Evolutionary conservation across 2,888 invertebrate genomes (phyloP).

Genomic region (Dasysyrphus albostriatus): DNA sequence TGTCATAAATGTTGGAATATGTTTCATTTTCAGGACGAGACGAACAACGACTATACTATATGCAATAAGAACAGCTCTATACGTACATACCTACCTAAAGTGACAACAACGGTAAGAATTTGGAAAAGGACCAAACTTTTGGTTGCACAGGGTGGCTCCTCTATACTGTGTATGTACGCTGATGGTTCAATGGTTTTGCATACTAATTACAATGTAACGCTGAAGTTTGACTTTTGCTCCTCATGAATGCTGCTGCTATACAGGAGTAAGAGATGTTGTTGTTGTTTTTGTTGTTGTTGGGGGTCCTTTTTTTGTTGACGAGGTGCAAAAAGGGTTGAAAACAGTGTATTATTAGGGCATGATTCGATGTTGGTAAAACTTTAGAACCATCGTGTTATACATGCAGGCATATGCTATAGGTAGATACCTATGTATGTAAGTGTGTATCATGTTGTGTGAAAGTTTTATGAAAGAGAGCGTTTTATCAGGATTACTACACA

Average conservation of each 20-base stretch:
- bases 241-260: not conserved
- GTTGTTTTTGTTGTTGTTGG: too few species aligned
- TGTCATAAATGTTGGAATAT: conserved; percentile 70
- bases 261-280: not conserved
- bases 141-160: conserved; percentile 11
- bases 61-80: not conserved
- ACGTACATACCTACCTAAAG: too few species aligned
- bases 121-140: conserved; percentile 41
- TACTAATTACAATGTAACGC: conserved; percentile 65
- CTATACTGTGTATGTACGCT: not conserved
- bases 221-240: conserved; percentile 65
- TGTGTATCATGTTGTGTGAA: not conserved
- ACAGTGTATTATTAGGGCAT: conserved; percentile 44
- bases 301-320: not conserved
- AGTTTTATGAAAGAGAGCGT: conserved; percentile 29
- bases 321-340: conserved; percentile 22
- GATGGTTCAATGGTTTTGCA: conserved; percentile 68
- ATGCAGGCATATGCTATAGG: not conserved
- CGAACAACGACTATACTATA: not conserved
- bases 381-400: not conserved
- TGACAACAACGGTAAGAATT: conserved; percentile 9
- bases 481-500: conserved; percentile 19
- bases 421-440: not conserved
- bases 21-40: conserved; percentile 52
- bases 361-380: conserved; percentile 55